phyloP scores from a whole-genome alignment of 2,888 invertebrate species.

The Omphaloscelis lunosa region DNA sequence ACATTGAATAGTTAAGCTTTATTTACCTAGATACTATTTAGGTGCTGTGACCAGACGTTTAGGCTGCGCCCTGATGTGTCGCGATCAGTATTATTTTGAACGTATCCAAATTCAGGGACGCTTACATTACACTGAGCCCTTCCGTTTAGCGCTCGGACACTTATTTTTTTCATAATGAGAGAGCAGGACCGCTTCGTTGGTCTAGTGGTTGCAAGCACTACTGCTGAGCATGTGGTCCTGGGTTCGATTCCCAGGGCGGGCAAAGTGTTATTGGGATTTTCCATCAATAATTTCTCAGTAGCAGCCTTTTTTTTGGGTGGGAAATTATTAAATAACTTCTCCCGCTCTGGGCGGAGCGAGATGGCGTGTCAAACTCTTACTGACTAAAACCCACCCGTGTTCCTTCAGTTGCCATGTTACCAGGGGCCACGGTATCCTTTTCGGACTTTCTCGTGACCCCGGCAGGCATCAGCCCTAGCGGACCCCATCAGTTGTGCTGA shows the following conservation, averaged over 20 bases:
- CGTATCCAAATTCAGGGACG: not conserved
- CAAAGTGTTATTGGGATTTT: not conserved
- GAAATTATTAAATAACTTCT: too few species aligned
- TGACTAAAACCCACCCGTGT: too few species aligned
- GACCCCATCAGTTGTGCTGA: too few species aligned
- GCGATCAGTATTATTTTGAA: not conserved
- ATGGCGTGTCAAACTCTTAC: too few species aligned
- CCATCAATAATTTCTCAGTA: not conserved
- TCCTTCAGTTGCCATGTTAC: too few species aligned
- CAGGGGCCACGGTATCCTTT: too few species aligned
- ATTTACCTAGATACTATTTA: conserved; percentile 63
- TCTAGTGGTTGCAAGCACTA: not conserved
- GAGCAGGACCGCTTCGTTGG: not conserved
- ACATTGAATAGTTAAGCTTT: conserved; percentile 67
- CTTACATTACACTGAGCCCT: not conserved
- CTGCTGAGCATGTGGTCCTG: not conserved
- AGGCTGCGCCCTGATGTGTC: conserved; percentile 8
- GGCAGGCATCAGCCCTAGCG: too few species aligned
- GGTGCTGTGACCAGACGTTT: conserved; percentile 32
- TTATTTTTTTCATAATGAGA: not conserved
- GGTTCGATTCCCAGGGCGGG: not conserved
- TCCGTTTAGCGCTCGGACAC: not conserved
- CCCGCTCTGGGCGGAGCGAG: too few species aligned
- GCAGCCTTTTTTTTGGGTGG: too few species aligned
- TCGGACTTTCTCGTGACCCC: too few species aligned